Evolutionary conservation across 1,140 invertebrate genomes (phyloP), one percentile per base, ranked within the genome.

Genomic region (Epicauta chinensis): DNA sequence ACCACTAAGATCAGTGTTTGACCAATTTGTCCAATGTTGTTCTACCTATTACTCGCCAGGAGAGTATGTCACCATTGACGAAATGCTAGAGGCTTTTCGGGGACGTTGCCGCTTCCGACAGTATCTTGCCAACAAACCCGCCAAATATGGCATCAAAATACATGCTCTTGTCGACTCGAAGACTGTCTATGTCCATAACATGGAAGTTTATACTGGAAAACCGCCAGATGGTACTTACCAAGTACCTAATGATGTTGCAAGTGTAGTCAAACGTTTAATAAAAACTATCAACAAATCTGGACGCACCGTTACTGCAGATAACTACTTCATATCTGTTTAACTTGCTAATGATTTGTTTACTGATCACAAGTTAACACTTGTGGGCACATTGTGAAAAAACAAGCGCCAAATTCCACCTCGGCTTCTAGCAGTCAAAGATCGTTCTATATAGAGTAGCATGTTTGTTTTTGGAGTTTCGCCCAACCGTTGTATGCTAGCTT

Each of bases 71-170:
- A 70, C 63, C n/a, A 63, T 72, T 12, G 71, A 75, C 49, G 69
- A 75, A 53, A 69, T 65, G 57, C 55, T 74, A 1, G 36, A 63
- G 35, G 34, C 44, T 9, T 73, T 71, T 54, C 41, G 67, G 35
- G 72, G 71, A 15, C 49, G 63, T 30, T 73, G 68, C 62, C 16
- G 15, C 7, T 73, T 73, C 40, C 41, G 58, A 40, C 65, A 70
- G 44, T 73, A 71, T 47, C 68, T 77, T 6, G 65, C 54, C 4
- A 32, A 38, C 5, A 63, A 61, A 35, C 58, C 61, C n/a, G 52
- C 44, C 4, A 58, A 60, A 23, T 69, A 72, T 52, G 72, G 67
- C 5, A 56, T 74, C 14, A 73, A 73, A 61, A 50, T 63, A 3
- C 7, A 23, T 61, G 55, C 66, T 15, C 35, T 65, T 12, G 46